These are phyloP conservation scores for Tetragonula carbonaria DNA, from an alignment of 2,888 invertebrate species.

Conservation along the genomic window DNA sequence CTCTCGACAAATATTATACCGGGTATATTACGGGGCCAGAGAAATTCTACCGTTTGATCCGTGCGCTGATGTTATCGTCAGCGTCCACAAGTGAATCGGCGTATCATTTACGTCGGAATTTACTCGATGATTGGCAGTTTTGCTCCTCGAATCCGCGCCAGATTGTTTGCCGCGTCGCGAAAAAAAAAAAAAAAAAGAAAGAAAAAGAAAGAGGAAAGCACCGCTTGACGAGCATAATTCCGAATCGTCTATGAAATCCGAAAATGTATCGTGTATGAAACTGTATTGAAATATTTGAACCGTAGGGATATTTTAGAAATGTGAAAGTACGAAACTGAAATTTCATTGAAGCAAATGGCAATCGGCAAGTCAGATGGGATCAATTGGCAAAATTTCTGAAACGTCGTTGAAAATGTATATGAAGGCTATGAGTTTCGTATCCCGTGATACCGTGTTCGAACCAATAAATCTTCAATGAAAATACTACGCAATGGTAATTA, in stretches of 20 bases:
- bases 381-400: neutral
- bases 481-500: neutral
- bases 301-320: neutral
- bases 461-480: neutral
- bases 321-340: neutral
- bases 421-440: neutral
- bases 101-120: slow-evolving; percentile 41
- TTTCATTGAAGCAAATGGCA: neutral
- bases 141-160: neutral
- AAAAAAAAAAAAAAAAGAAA: too few relatives aligned
- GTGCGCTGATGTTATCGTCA: slow-evolving; percentile 37
- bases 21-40: slow-evolving; percentile 1
- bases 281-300: neutral
- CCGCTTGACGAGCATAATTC: neutral
- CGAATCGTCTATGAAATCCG: too few relatives aligned
- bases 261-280: too few relatives aligned
- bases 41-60: slow-evolving; percentile 32
- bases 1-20: slow-evolving; percentile 11
- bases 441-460: neutral
- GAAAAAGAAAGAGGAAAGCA: neutral
- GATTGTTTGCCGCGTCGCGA: neutral
- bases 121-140: slow-evolving; percentile 45
- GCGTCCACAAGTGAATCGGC: neutral
- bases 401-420: neutral
- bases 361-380: neutral